A percentile compares a stretch with the other conserved stretches of the same genome.
Evolutionary conservation across 2,888 invertebrate genomes (phyloP).

Genomic region (Cancer borealis): DNA sequence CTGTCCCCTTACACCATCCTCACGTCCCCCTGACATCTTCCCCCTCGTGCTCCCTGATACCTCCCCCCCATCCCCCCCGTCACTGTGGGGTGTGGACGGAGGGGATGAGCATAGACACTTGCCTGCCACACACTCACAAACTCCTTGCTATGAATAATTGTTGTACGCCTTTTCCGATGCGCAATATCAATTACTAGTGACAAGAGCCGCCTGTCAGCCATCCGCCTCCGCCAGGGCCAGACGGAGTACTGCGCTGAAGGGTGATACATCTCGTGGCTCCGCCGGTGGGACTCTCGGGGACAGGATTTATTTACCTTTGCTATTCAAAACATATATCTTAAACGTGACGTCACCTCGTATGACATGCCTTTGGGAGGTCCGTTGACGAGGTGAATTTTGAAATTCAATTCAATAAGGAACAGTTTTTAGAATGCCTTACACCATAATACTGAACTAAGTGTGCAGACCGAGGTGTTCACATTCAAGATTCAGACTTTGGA

Average conservation of each 20-base stretch:
- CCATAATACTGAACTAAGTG: neutral
- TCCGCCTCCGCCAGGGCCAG: constrained; percentile 1
- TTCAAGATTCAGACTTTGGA: neutral
- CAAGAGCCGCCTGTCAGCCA: constrained; percentile 53
- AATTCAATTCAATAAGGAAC: neutral
- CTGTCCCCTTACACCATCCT: neutral
- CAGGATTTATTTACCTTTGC: constrained; percentile 50
- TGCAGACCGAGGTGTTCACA: neutral
- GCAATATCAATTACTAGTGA: constrained; percentile 66
- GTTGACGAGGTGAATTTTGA: neutral
- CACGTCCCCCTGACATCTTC: neutral
- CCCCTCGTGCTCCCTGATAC: neutral
- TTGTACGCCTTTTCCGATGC: constrained; percentile 39
- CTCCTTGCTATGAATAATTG: constrained; percentile 53
- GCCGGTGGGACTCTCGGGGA: constrained; percentile 26
- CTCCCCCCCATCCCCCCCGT: neutral
- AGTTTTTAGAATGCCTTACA: neutral
- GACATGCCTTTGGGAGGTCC: neutral
- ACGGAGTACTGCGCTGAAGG: constrained; percentile 57
- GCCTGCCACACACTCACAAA: constrained; percentile 45
- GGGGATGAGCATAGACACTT: neutral
- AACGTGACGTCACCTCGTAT: constrained; percentile 43
- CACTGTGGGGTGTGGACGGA: neutral
- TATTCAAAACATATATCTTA: neutral
- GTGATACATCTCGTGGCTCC: constrained; percentile 29